These are phyloP conservation scores for Megatriorchis doriae DNA, from an alignment of 2,113 vertebrate species.

Conservation along the genomic window DNA sequence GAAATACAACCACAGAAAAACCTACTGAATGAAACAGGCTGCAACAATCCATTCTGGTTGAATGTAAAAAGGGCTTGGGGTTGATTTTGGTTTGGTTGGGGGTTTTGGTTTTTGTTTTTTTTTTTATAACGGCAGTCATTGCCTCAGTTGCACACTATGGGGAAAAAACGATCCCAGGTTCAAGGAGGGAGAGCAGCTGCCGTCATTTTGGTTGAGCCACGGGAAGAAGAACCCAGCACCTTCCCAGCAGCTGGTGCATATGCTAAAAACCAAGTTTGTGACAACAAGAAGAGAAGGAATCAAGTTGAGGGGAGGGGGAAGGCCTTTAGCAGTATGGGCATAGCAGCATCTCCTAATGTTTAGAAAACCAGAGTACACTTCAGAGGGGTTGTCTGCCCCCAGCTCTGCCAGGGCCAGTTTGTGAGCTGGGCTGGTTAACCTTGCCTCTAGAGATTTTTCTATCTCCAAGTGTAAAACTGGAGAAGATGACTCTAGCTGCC, in stretches of 20 bases:
- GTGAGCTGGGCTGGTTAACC: background rate
- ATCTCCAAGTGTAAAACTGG: background rate
- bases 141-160: background rate
- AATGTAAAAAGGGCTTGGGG: background rate
- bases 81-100: background rate
- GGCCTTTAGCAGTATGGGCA: background rate
- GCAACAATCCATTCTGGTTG: background rate
- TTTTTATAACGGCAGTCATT: fast-evolving
- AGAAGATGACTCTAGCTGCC: background rate
- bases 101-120: too few relatives aligned
- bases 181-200: background rate
- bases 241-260: background rate
- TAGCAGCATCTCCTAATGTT: background rate
- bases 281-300: background rate
- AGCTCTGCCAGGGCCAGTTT: background rate
- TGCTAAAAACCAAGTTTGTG: background rate
- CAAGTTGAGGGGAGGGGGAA: fast-evolving
- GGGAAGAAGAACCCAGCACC: background rate
- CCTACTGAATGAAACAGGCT: background rate
- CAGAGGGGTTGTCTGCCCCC: background rate
- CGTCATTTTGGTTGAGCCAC: background rate
- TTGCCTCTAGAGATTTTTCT: background rate
- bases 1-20: background rate
- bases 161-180: background rate
- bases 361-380: background rate